These are phyloP conservation scores for Dicerorhinus sumatrensis DNA, from an alignment of 2,113 vertebrate species.

Conservation along the genomic window DNA sequence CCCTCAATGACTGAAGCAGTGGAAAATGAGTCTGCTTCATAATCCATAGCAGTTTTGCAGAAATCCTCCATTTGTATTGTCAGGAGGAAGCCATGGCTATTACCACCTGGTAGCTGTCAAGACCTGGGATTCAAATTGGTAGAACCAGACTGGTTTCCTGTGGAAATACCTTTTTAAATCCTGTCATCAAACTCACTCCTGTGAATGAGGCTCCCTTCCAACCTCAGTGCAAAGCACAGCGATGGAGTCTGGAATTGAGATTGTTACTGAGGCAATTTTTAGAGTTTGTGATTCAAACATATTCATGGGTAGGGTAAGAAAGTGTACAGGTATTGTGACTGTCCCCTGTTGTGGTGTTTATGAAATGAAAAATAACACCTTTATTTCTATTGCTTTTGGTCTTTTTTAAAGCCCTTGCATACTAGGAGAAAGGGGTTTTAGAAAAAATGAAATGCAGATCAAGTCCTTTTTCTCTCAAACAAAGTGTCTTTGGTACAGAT, in stretches of 20 bases:
- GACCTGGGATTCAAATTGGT: conserved; percentile 61
- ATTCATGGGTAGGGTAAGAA: conserved; percentile 18
- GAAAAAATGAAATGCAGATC: conserved; percentile 8
- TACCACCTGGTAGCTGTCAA: conserved; percentile 51
- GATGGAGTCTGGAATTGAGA: conserved; percentile 26
- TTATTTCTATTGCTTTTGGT: conserved; percentile 36
- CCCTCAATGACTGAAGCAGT: conserved; percentile 60
- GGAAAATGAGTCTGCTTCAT: conserved; percentile 57
- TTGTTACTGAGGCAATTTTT: conserved; percentile 30
- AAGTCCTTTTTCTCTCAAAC: conserved; percentile 28
- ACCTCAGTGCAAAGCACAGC: conserved; percentile 19
- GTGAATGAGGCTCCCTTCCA: conserved; percentile 49
- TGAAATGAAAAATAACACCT: conserved; percentile 58
- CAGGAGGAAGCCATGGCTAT: conserved; percentile 55
- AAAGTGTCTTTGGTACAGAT: conserved; percentile 44
- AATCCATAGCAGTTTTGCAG: conserved; percentile 58
- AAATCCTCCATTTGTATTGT: conserved; percentile 70
- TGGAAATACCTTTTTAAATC: conserved; percentile 53
- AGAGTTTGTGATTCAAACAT: conserved; percentile 52
- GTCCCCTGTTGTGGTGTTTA: neutral
- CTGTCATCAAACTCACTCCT: conserved; percentile 52
- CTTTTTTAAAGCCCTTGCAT: conserved; percentile 18
- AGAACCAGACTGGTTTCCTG: conserved; percentile 20
- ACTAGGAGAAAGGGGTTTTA: conserved; percentile 9
- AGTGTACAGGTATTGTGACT: neutral